phyloP scores from a whole-genome alignment of 2,113 vertebrate genomes.

The Syngnathus scovelli region DNA sequence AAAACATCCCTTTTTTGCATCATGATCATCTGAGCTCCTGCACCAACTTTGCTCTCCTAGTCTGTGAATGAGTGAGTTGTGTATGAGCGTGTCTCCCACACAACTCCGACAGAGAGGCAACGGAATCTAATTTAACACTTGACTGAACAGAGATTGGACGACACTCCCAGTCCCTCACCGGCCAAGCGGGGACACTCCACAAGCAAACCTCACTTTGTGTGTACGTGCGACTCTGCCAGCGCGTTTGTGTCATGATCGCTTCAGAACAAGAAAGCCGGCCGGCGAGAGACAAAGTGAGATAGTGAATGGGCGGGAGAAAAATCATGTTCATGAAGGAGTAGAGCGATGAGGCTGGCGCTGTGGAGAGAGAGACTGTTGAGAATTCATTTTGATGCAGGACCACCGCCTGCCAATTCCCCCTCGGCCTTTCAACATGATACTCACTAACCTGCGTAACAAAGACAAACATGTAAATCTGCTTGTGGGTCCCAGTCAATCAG shows the following conservation, averaged over 20 bases:
- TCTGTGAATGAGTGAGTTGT: constrained; percentile 41
- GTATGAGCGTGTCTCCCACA: constrained; percentile 21
- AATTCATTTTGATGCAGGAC: constrained; percentile 56
- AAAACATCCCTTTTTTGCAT: not conserved
- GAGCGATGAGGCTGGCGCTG: constrained; percentile 19
- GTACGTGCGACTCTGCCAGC: constrained; percentile 6
- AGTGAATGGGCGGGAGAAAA: constrained; percentile 14
- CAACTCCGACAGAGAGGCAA: constrained; percentile 58
- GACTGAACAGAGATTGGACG: constrained; percentile 69
- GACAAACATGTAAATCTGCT: constrained; percentile 75
- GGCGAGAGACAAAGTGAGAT: constrained; percentile 19
- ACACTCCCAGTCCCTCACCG: constrained; percentile 52
- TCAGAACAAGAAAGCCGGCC: constrained; percentile 33
- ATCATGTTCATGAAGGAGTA: constrained; percentile 24
- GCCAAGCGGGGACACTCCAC: constrained; percentile 47
- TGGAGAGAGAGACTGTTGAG: constrained; percentile 49
- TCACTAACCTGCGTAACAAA: constrained; percentile 72
- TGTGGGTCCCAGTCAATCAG: constrained; percentile 66
- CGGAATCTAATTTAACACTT: constrained; percentile 74
- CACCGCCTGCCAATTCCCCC: constrained; percentile 59
- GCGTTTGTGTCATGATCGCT: constrained; percentile 21
- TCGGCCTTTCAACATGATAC: constrained; percentile 71
- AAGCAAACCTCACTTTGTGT: constrained; percentile 17
- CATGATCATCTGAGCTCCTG: not conserved
- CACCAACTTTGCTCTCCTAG: not conserved